Base-by-base conservation (phyloP, 2,888 invertebrate species). In the Phymatocera aterrima region DNA sequence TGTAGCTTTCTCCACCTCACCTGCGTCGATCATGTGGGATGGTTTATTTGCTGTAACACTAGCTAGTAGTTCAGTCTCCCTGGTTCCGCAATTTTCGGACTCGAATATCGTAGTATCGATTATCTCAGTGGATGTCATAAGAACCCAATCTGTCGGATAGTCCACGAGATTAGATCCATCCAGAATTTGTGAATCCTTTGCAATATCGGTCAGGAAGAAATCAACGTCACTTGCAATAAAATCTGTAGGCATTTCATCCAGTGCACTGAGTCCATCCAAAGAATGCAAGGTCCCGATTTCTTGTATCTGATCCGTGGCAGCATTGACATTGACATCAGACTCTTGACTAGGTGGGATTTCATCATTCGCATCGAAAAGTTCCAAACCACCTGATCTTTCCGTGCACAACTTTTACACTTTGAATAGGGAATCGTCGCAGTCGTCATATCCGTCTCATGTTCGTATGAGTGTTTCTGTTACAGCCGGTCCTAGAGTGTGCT, bases 401-500 rank as follows among this genome's bases (percentile, higher is more conserved):
- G 37, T 34, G 37, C 65, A 65, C 37, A 37, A n/a, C 8, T 65
- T 65, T 28, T 37, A 65, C 18, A 65, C 65, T 37, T 65, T 37
- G 34, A 65, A 65, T 40, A 40, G 18, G 37, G 40, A 18, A 34
- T 65, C 37, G 10, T 65, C 18, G 40, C 65, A 65, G 4, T 34
- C 15, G 10, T 65, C 43, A 15, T 21, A 21, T 1, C 43, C 21
- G 6, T 65, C n/a, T 8, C 34, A 24, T 18, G 43, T 37, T 65
- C 21, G 37, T 24, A 12, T 31, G 65, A 65, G 43, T 40, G n/a
- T 65, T 2, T 65, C 43, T 40, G 65, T 65, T 65, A 18, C n/a
- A 40, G n/a, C 28, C 65, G 65, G n/a, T 65, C 65, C 65, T 37
- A 65, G 65, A 43, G 37, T 65, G 65, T 65, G 65, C 43, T 65